Evolutionary conservation across 2,888 invertebrate species (phyloP).

Genomic region (Nomada flava): DNA sequence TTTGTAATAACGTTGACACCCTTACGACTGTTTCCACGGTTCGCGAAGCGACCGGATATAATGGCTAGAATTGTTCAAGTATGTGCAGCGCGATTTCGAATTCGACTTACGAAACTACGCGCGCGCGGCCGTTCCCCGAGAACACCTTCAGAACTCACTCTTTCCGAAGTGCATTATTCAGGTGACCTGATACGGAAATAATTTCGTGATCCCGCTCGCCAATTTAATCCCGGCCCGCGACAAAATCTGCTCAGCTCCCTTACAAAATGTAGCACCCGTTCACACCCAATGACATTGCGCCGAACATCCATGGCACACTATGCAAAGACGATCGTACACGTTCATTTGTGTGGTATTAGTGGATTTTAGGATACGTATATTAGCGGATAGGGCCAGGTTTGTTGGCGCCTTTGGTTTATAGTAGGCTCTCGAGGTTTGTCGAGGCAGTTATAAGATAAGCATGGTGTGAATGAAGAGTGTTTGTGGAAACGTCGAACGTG

Average conservation of each 20-base stretch:
- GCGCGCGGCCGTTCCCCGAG: conserved; percentile 1
- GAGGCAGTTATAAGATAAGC: too few relatives aligned
- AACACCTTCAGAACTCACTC: conserved; percentile 5
- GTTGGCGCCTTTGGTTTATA: too few relatives aligned
- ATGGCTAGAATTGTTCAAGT: neutral
- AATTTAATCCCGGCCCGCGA: neutral
- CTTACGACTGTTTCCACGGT: too few relatives aligned
- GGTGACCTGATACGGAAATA: neutral
- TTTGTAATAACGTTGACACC: too few relatives aligned
- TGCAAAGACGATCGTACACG: neutral
- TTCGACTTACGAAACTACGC: neutral
- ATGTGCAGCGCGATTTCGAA: neutral
- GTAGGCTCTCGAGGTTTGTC: too few relatives aligned
- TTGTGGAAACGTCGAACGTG: too few relatives aligned
- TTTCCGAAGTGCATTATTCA: conserved; percentile 16
- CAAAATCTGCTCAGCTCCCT: neutral
- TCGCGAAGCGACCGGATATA: too few relatives aligned
- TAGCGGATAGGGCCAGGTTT: too few relatives aligned
- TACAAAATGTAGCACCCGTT: too few relatives aligned
- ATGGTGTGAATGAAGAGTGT: too few relatives aligned
- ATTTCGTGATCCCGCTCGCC: neutral
- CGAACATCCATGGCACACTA: neutral
- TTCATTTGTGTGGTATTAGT: neutral
- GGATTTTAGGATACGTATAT: too few relatives aligned
- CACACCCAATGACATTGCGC: neutral